These are phyloP conservation scores for Paramacrobiotus metropolitanus DNA, from an alignment of 1,140 invertebrate species.

Conservation along the genomic window DNA sequence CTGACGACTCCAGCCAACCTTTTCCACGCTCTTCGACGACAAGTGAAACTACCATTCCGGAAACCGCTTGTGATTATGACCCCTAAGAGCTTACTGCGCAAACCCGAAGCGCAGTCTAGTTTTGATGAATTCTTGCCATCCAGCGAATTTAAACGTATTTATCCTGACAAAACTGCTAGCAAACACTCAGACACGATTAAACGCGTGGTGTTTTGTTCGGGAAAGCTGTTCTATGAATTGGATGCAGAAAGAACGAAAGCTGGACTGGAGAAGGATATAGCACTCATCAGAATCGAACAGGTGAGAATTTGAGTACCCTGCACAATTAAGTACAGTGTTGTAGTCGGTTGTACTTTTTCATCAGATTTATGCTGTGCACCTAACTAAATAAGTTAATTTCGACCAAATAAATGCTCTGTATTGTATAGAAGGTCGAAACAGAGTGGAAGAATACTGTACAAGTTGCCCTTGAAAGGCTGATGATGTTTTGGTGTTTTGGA, in stretches of 20 bases:
- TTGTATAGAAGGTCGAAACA: no score
- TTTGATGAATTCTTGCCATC: slow-evolving; percentile 26
- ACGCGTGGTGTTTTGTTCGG: slow-evolving; percentile 24
- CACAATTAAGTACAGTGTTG: no score
- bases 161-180: slow-evolving; percentile 21
- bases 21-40: slow-evolving; percentile 82
- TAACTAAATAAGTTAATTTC: no score
- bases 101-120: slow-evolving; percentile 26
- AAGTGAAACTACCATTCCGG: slow-evolving; percentile 71
- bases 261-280: slow-evolving; percentile 23
- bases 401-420: no score
- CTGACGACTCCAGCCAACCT: slow-evolving; percentile 85
- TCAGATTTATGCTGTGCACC: no score
- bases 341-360: no score
- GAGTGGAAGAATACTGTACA: no score
- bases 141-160: slow-evolving; percentile 18
- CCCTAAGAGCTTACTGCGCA: slow-evolving; percentile 28
- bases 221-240: slow-evolving; percentile 32
- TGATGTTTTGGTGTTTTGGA: no score
- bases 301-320: no score
- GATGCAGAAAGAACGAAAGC: slow-evolving; percentile 23
- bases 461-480: no score
- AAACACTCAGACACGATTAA: slow-evolving; percentile 19
- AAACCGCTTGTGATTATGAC: slow-evolving; percentile 28
- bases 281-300: slow-evolving; percentile 29